Conservation (phyloP, 2,888 invertebrate genomes). For the Chorisops tibialis region DNA sequence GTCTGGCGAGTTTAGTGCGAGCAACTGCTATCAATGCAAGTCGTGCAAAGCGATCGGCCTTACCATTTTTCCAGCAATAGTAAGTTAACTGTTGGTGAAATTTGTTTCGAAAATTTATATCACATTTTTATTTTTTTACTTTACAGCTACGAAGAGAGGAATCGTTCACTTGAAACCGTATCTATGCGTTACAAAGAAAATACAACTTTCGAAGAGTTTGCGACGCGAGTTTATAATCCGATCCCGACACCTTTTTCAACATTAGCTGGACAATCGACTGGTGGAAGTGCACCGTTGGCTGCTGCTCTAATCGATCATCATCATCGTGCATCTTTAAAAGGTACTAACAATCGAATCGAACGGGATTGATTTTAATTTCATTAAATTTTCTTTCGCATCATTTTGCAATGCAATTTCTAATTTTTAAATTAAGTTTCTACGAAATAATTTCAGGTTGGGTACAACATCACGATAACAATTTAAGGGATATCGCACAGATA, state of each 20-base stretch:
- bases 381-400: too few relatives aligned
- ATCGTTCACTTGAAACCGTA: slow-evolving; percentile 78
- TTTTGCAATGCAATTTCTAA: too few relatives aligned
- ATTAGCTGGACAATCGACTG: slow-evolving; percentile 38
- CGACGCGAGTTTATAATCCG: slow-evolving; percentile 68
- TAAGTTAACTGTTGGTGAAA: slow-evolving; percentile 55
- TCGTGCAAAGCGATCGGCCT: slow-evolving; percentile 81
- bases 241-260: slow-evolving; percentile 51
- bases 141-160: slow-evolving; percentile 84
- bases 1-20: slow-evolving; percentile 79
- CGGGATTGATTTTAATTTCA: too few relatives aligned
- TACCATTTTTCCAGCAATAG: slow-evolving; percentile 89
- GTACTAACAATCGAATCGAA: too few relatives aligned
- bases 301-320: slow-evolving; percentile 59
- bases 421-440: too few relatives aligned
- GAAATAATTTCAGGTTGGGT: slow-evolving; percentile 49
- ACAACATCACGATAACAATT: slow-evolving; percentile 47
- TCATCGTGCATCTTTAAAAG: slow-evolving; percentile 49
- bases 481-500: slow-evolving; percentile 41
- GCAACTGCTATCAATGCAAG: slow-evolving; percentile 91
- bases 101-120: slow-evolving; percentile 18
- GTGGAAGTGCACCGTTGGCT: slow-evolving; percentile 54
- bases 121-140: slow-evolving; percentile 30
- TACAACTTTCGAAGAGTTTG: slow-evolving; percentile 88
- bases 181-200: slow-evolving; percentile 80